phyloP scores from a whole-genome alignment of 2,888 invertebrate genomes.

The Cephus runcator region DNA sequence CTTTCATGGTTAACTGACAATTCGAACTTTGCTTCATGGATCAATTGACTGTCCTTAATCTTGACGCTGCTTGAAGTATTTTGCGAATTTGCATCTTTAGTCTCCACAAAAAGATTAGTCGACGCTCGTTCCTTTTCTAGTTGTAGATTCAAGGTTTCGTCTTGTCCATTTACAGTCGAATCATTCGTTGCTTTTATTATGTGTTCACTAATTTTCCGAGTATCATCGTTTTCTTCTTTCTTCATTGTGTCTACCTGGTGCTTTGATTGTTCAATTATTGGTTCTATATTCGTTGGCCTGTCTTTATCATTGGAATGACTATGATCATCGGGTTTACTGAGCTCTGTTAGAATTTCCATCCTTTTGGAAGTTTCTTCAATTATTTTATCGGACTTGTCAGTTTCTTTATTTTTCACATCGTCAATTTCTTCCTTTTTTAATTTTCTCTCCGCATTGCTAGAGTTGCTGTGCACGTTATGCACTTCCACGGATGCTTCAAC shows the following conservation, averaged over 20 bases:
- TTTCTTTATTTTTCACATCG: not conserved
- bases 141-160: not conserved
- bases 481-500: not conserved
- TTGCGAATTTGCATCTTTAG: not conserved
- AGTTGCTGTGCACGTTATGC: not conserved
- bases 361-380: not conserved
- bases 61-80: too few relatives aligned
- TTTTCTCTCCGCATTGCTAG: not conserved
- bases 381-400: not conserved
- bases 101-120: not conserved
- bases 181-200: not conserved
- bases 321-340: not conserved
- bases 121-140: not conserved
- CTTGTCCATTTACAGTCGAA: not conserved
- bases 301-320: not conserved
- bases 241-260: not conserved
- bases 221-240: not conserved
- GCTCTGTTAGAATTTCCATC: not conserved
- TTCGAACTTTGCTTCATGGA: not conserved
- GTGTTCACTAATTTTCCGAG: not conserved
- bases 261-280: not conserved
- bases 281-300: not conserved
- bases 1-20: not conserved
- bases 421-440: not conserved
- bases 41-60: too few relatives aligned